Conservation (phyloP, 2,888 invertebrate species). For the Callyntrura sp. region DNA sequence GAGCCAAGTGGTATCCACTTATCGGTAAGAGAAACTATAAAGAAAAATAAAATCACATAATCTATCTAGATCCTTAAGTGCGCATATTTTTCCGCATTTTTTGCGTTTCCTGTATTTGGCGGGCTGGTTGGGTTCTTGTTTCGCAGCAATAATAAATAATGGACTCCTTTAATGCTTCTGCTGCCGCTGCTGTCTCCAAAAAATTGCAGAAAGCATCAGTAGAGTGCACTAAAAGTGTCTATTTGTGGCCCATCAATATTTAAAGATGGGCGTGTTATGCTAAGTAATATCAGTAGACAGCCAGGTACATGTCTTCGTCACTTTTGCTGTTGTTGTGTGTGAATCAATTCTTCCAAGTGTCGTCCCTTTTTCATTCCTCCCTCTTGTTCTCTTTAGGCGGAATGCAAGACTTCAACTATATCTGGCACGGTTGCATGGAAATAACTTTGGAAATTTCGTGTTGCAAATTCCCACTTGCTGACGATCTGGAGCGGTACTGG, state of each 20-base stretch:
- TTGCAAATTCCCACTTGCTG: constrained; percentile 95
- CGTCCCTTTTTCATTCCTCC: background rate
- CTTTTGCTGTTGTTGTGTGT: too few species aligned
- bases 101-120: background rate
- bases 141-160: background rate
- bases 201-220: background rate
- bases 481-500: constrained; percentile 94
- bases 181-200: background rate
- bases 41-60: background rate
- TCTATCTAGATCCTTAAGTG: background rate
- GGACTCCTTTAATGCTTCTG: background rate
- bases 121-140: too few species aligned
- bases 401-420: constrained; percentile 98
- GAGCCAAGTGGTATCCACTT: constrained; percentile 96
- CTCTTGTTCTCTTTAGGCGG: constrained; percentile 87
- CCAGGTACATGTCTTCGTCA: too few species aligned
- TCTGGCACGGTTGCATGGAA: constrained; percentile 97
- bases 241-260: constrained; percentile 14
- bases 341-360: too few species aligned
- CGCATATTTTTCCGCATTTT: background rate
- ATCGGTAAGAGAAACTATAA: constrained; percentile 88
- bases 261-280: background rate
- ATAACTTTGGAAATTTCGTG: constrained; percentile 97
- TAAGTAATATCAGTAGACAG: background rate
- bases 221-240: constrained; percentile 5